Conservation (phyloP, 2,113 vertebrate species). For the Hydropotes inermis region DNA sequence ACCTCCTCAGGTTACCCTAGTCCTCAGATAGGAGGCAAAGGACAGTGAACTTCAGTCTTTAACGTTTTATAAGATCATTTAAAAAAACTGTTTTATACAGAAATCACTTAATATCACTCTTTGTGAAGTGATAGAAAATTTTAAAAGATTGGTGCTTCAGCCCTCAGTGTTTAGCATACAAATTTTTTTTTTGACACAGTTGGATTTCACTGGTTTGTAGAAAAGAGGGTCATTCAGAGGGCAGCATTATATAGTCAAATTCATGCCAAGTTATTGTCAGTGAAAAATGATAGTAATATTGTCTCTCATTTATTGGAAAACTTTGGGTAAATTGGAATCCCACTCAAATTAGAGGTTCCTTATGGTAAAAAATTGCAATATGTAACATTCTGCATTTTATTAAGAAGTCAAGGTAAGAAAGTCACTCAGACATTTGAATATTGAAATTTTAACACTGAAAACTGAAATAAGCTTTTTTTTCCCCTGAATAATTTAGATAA, state of each 20-base stretch:
- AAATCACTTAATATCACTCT: not conserved
- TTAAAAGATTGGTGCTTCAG: not conserved
- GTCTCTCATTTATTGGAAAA: not conserved
- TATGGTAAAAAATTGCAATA: conserved; percentile 18
- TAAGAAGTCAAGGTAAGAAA: conserved; percentile 21
- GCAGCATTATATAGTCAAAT: not conserved
- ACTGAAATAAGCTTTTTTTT: not conserved
- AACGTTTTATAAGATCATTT: not conserved
- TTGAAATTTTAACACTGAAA: not conserved
- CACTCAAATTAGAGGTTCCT: conserved; percentile 25
- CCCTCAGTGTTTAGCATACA: not conserved
- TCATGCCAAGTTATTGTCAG: not conserved
- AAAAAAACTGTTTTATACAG: not conserved
- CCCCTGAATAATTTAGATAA: not conserved
- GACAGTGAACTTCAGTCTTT: not conserved
- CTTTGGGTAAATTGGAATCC: not conserved
- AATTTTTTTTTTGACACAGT: not conserved
- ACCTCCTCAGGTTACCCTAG: not conserved
- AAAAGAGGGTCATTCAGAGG: not conserved
- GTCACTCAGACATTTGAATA: not conserved
- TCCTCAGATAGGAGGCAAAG: not conserved
- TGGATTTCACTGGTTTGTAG: not conserved
- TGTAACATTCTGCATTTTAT: conserved; percentile 13
- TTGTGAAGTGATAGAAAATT: not conserved
- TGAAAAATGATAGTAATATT: conserved; percentile 34